These are phyloP conservation scores for Stratiolaelaps scimitus DNA, from an alignment of 1,140 invertebrate species.

Conservation along the genomic window DNA sequence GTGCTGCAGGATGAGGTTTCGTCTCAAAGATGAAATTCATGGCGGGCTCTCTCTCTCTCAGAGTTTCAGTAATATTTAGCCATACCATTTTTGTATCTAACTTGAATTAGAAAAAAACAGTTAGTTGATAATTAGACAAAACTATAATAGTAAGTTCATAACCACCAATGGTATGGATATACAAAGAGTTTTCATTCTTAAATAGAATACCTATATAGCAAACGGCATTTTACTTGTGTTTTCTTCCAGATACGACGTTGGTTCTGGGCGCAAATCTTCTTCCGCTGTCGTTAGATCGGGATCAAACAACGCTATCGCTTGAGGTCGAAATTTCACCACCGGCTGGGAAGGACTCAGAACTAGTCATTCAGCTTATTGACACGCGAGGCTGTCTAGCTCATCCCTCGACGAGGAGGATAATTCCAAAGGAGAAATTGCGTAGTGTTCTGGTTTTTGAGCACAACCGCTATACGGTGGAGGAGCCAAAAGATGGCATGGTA, in stretches of 20 bases:
- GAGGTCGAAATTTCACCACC: not conserved
- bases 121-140: too few species aligned
- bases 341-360: constrained; percentile 1
- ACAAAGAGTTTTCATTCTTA: too few species aligned
- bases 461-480: not conserved
- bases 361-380: not conserved
- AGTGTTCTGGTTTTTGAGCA: constrained; percentile 2
- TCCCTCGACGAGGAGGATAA: not conserved
- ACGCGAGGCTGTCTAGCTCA: not conserved
- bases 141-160: too few species aligned
- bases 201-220: too few species aligned
- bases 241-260: constrained; percentile 1
- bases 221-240: too few species aligned
- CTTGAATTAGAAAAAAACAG: too few species aligned
- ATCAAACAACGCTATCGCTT: not conserved
- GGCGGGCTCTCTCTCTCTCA: too few species aligned
- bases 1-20: too few species aligned
- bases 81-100: too few species aligned
- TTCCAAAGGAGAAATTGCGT: not conserved
- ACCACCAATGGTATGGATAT: too few species aligned
- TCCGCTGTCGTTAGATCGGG: constrained; percentile 15
- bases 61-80: too few species aligned
- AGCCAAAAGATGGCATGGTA: constrained; percentile 14
- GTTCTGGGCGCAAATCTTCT: not conserved
- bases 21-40: too few species aligned